phyloP scores from a whole-genome alignment of 2,888 invertebrate species.

The Cephus sareptanus region DNA sequence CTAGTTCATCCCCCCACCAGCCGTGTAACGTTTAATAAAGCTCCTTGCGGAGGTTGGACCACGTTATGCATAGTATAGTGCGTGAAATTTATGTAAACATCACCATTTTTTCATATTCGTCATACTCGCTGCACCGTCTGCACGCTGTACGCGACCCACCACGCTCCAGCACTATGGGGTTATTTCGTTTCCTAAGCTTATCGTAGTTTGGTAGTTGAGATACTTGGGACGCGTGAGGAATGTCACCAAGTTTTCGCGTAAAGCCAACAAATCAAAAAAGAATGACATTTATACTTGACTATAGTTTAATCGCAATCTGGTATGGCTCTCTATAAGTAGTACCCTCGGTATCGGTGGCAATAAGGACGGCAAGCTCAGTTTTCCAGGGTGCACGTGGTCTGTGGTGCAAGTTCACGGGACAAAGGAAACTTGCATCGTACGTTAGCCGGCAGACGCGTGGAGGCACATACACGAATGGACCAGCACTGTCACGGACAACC shows the following conservation, averaged over 20 bases:
- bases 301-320: no score
- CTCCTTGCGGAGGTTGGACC: conserved; percentile 30
- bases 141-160: not conserved
- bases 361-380: conserved; percentile 18
- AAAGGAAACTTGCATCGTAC: conserved; percentile 59
- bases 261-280: no score
- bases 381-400: conserved; percentile 24
- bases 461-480: conserved; percentile 37
- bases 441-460: conserved; percentile 53
- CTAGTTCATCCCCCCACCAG: not conserved
- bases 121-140: not conserved
- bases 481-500: conserved; percentile 22
- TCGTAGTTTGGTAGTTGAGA: not conserved
- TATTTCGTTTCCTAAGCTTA: not conserved
- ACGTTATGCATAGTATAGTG: conserved; percentile 40
- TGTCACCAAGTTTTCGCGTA: no score
- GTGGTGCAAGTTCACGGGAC: conserved; percentile 44
- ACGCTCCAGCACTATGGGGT: not conserved
- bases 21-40: conserved; percentile 42
- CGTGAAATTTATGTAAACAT: conserved; percentile 40
- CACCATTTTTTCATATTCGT: conserved; percentile 10
- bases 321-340: no score
- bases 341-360: no score
- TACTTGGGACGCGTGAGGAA: no score
- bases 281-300: no score